These are phyloP conservation scores for Sarcophaga subvicina DNA, from an alignment of 2,888 invertebrate genomes.

Conservation along the genomic window DNA sequence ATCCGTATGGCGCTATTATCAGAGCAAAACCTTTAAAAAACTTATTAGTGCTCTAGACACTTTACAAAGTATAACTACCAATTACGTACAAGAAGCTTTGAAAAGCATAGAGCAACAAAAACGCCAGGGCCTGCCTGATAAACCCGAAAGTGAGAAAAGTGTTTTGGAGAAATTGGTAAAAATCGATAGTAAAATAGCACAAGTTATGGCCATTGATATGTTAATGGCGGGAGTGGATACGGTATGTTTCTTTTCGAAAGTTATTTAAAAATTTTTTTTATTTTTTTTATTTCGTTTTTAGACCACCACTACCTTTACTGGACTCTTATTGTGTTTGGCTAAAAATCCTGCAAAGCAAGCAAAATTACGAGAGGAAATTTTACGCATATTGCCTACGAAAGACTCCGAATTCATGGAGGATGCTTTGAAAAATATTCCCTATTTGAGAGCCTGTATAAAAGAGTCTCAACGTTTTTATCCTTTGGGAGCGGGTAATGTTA, in stretches of 20 bases:
- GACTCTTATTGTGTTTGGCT: slow-evolving; percentile 82
- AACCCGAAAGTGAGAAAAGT: slow-evolving; percentile 71
- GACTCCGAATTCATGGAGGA: slow-evolving; percentile 81
- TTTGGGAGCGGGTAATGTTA: slow-evolving; percentile 83
- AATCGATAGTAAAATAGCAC: slow-evolving; percentile 85
- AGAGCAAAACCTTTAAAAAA: slow-evolving; percentile 72
- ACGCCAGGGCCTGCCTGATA: slow-evolving; percentile 67
- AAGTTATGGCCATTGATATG: slow-evolving; percentile 88
- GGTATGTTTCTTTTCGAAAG: slow-evolving; percentile 81
- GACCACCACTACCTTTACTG: slow-evolving; percentile 75
- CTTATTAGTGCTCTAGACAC: slow-evolving; percentile 73
- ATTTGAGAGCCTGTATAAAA: slow-evolving; percentile 83
- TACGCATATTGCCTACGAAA: slow-evolving; percentile 79
- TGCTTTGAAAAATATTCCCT: slow-evolving; percentile 82
- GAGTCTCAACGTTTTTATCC: slow-evolving; percentile 86
- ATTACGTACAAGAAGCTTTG: slow-evolving; percentile 78
- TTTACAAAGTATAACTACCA: slow-evolving; percentile 55
- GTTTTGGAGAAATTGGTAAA: slow-evolving; percentile 86
- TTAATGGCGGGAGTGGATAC: slow-evolving; percentile 88
- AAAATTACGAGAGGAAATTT: slow-evolving; percentile 84
- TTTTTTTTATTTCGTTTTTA: slow-evolving; percentile 57
- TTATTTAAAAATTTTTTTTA: neutral
- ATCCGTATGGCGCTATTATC: slow-evolving; percentile 72
- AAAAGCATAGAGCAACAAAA: slow-evolving; percentile 71
- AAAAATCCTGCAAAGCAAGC: slow-evolving; percentile 86